Conservation (phyloP, 1,140 invertebrate species). For the Sogatella furcifera region DNA sequence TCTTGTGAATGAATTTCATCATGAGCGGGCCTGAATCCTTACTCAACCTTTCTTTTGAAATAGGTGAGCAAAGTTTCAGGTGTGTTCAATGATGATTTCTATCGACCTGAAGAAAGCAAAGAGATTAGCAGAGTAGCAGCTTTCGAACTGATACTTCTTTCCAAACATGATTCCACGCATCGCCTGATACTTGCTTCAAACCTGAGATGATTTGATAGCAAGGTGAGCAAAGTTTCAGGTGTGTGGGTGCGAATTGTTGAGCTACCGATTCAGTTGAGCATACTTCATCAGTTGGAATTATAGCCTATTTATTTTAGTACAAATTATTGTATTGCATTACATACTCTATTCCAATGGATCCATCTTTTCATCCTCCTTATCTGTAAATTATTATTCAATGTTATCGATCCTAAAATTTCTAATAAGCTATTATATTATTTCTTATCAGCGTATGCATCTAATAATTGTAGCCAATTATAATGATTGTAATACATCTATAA, state of each 20-base stretch:
- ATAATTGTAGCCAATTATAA: too few species aligned
- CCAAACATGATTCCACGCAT: constrained; percentile 18
- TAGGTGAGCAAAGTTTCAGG: constrained; percentile 28
- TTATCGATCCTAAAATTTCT: too few species aligned
- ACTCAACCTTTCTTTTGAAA: constrained; percentile 20
- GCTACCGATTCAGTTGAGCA: background rate
- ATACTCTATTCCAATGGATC: too few species aligned
- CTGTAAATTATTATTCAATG: too few species aligned
- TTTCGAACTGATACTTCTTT: background rate
- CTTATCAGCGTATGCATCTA: too few species aligned
- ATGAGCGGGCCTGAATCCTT: constrained; percentile 23
- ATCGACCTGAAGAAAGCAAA: background rate
- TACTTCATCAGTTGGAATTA: too few species aligned
- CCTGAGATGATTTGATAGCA: constrained; percentile 17
- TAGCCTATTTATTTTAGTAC: too few species aligned
- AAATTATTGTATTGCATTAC: too few species aligned
- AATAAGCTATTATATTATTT: too few species aligned
- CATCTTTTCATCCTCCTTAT: too few species aligned
- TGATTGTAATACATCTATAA: too few species aligned
- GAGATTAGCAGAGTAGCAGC: background rate
- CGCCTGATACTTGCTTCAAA: constrained; percentile 27
- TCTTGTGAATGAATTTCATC: background rate
- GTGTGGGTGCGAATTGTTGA: constrained; percentile 23
- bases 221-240: constrained; percentile 29
- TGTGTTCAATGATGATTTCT: constrained; percentile 18